These are phyloP conservation scores for Brachionus manjavacas DNA, from an alignment of 1,140 invertebrate genomes.

Conservation along the genomic window DNA sequence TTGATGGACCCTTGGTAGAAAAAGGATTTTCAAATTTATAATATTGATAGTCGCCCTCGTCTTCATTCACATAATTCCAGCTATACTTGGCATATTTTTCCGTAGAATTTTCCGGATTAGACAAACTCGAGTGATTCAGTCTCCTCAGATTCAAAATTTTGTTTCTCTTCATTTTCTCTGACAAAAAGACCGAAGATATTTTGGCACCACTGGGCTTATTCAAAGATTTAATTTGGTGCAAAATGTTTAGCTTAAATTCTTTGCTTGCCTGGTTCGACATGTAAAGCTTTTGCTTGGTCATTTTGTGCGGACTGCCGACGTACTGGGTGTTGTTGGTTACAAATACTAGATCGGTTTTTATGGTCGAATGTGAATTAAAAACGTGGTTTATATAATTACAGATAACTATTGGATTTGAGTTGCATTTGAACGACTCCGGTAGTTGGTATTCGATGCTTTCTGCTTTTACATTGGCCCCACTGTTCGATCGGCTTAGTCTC, in stretches of 20 bases:
- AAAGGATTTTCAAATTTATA: neutral
- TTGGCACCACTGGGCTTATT: neutral
- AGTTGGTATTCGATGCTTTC: neutral
- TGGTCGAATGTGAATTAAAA: neutral
- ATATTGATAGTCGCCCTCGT: neutral
- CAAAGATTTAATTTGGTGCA: conserved; percentile 9
- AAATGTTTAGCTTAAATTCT: conserved; percentile 19
- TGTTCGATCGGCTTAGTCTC: neutral
- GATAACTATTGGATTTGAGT: conserved; percentile 20
- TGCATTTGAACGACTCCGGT: neutral
- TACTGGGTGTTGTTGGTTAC: neutral
- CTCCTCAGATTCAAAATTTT: neutral
- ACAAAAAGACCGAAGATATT: neutral
- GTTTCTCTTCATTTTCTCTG: neutral
- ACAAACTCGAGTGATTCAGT: neutral
- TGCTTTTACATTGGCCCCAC: neutral
- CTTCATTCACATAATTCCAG: neutral
- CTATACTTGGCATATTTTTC: neutral
- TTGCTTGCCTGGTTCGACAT: neutral
- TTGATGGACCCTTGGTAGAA: neutral
- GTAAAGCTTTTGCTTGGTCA: neutral
- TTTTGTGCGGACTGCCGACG: neutral
- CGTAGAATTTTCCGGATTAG: neutral
- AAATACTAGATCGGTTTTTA: conserved; percentile 17
- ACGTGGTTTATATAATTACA: conserved; percentile 34